Base-by-base conservation (phyloP, 2,888 invertebrate genomes). In the Platerodrilus igneus region DNA sequence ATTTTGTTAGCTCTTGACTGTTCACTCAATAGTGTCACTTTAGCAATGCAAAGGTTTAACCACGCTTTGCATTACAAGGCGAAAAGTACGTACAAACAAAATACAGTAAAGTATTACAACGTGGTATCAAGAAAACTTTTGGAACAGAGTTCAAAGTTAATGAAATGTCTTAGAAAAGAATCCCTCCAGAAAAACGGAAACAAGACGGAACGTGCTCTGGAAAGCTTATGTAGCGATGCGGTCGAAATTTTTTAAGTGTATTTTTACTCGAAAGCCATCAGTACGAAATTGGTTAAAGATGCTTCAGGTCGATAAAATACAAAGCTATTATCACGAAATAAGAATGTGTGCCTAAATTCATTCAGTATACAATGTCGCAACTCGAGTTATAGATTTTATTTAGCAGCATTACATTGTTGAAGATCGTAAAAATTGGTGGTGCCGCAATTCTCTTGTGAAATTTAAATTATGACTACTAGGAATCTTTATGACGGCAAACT, bases 291-390 rank as follows among this genome's bases (percentile, higher is more conserved):
- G 37, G 30, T 23, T 37, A 26, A 47, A 50, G 51, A 52, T 51
- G 46, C 41, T 44, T 47, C 45, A 48, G 50, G 49, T 48, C 50
- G 51, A 53, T 55, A 53, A 55, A 55, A 52, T 55, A 51, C 49
- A 51, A n/a, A n/a, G 49, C 52, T 45, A 52, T 53, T 52, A 55
- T 48, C 45, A 40, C 46, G 51, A 45, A 49, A 52, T 51, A 52
- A 50, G 53, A 52, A 52, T 52, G 52, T 44, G 46, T 46, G 43
- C n/a, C n/a, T n/a, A n/a, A n/a, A n/a, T n/a, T n/a, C n/a, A n/a
- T n/a, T n/a, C n/a, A n/a, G n/a, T n/a, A n/a, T n/a, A n/a, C n/a
- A n/a, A n/a, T n/a, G n/a, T n/a, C n/a, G n/a, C n/a, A n/a, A n/a
- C n/a, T n/a, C n/a, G n/a, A n/a, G n/a, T n/a, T n/a, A n/a, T n/a